Evolutionary conservation across 1,140 invertebrate species (phyloP).

Genomic region (Zaprionus nigranus): DNA sequence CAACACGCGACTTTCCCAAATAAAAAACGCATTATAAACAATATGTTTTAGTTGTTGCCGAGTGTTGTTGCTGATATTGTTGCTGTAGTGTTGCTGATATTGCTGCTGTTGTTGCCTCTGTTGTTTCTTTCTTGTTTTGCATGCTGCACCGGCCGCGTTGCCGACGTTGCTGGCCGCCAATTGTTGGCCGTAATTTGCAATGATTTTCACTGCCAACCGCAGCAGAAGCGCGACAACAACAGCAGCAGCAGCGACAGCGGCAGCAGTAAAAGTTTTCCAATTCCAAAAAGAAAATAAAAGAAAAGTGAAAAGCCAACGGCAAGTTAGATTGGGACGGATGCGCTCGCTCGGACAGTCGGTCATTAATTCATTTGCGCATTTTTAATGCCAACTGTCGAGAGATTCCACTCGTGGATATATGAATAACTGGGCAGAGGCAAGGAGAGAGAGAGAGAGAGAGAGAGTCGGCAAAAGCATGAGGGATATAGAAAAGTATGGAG

Average conservation of each 20-base stretch:
- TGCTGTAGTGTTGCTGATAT: slow-evolving; percentile 15
- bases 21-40: slow-evolving; percentile 82
- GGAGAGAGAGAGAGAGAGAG: not conserved
- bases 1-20: slow-evolving; percentile 81
- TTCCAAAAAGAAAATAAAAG: slow-evolving; percentile 63
- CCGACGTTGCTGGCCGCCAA: slow-evolving; percentile 37
- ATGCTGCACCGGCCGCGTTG: slow-evolving; percentile 62
- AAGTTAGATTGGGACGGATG: slow-evolving; percentile 54
- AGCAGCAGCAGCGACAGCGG: slow-evolving; percentile 3
- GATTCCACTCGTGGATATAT: slow-evolving; percentile 17
- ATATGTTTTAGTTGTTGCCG: slow-evolving; percentile 67
- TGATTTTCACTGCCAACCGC: slow-evolving; percentile 74
- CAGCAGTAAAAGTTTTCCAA: slow-evolving; percentile 76
- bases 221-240: slow-evolving; percentile 53
- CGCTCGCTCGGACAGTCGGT: slow-evolving; percentile 44
- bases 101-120: slow-evolving; percentile 22
- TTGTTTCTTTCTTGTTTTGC: slow-evolving; percentile 72
- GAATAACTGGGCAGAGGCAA: slow-evolving; percentile 18
- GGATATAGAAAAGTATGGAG: not conserved
- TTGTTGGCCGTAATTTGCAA: slow-evolving; percentile 73
- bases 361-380: slow-evolving; percentile 64
- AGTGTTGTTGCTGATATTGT: slow-evolving; percentile 28
- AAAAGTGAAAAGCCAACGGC: slow-evolving; percentile 73
- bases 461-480: not conserved
- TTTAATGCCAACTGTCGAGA: slow-evolving; percentile 39